Percentiles rank a stretch among this genome's conserved stretches.
These are phyloP conservation scores for Drosophila rufa DNA, from an alignment of 1,140 invertebrate genomes.

Conservation along the genomic window DNA sequence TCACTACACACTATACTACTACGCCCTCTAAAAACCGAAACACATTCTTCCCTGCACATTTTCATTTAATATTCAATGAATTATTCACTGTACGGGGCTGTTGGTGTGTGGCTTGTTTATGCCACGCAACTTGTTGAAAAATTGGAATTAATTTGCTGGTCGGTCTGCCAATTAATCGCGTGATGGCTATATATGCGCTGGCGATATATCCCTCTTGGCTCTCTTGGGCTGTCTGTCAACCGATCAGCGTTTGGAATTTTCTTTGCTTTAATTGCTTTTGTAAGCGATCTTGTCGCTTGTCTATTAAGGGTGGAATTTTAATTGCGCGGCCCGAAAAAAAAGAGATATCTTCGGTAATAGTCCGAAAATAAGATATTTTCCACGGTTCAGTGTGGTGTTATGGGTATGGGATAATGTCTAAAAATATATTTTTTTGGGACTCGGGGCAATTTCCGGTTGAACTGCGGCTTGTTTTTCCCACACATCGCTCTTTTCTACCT, in stretches of 20 bases:
- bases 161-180: conserved; percentile 62
- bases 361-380: conserved; percentile 38
- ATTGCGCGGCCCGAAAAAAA: conserved; percentile 22
- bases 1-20: conserved; percentile 1
- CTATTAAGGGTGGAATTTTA: conserved; percentile 57
- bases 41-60: conserved; percentile 34
- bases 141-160: conserved; percentile 44
- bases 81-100: conserved; percentile 30
- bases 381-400: not conserved
- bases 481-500: not conserved
- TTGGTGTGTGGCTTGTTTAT: conserved; percentile 32
- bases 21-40: conserved; percentile 3
- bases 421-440: conserved; percentile 44
- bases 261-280: conserved; percentile 52
- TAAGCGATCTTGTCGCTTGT: conserved; percentile 46
- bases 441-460: conserved; percentile 35
- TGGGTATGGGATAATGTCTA: conserved; percentile 37
- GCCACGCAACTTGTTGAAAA: conserved; percentile 47
- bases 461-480: conserved; percentile 9
- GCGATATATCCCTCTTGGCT: conserved; percentile 27
- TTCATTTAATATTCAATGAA: conserved; percentile 44
- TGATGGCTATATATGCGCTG: conserved; percentile 13
- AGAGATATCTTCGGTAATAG: conserved; percentile 25
- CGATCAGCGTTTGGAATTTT: conserved; percentile 53
- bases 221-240: conserved; percentile 61